Evolutionary conservation across 2,113 vertebrate species (phyloP).

Genomic region (Elephantulus edwardii): DNA sequence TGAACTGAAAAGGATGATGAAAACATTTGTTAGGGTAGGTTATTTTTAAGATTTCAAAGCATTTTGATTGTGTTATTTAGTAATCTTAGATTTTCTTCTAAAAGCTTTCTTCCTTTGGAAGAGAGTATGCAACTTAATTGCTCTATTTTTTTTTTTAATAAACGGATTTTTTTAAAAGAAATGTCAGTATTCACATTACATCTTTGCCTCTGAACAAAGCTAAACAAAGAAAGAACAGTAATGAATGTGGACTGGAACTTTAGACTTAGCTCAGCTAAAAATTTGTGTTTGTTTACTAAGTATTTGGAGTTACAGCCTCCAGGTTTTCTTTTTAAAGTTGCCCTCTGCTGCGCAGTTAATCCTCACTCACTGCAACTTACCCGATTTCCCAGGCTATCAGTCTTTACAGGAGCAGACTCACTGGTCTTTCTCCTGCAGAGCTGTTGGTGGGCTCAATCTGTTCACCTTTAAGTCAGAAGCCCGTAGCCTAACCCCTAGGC

Average conservation of each 20-base stretch:
- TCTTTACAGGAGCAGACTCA: no score
- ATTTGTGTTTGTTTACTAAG: slow-evolving; percentile 12
- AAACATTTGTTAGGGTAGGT: not conserved
- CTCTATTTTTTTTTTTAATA: not conserved
- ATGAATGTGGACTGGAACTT: not conserved
- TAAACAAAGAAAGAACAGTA: no score
- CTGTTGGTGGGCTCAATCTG: no score
- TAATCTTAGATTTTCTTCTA: slow-evolving; percentile 1
- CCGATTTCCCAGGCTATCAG: no score
- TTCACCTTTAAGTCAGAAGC: no score
- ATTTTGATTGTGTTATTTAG: slow-evolving; percentile 32
- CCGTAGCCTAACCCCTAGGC: no score
- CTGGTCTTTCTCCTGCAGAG: no score
- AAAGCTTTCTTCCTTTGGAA: not conserved
- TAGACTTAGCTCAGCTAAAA: not conserved
- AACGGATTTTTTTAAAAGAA: not conserved
- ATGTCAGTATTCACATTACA: not conserved
- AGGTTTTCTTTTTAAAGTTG: not conserved
- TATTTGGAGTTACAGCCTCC: not conserved
- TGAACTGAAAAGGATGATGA: not conserved
- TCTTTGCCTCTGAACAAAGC: not conserved
- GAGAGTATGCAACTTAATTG: slow-evolving; percentile 5
- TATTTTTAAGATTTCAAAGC: not conserved
- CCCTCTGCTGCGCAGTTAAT: no score
- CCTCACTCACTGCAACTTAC: no score